Base-by-base conservation (phyloP, 2,797 vertebrate species). In the Thaleichthys pacificus region DNA sequence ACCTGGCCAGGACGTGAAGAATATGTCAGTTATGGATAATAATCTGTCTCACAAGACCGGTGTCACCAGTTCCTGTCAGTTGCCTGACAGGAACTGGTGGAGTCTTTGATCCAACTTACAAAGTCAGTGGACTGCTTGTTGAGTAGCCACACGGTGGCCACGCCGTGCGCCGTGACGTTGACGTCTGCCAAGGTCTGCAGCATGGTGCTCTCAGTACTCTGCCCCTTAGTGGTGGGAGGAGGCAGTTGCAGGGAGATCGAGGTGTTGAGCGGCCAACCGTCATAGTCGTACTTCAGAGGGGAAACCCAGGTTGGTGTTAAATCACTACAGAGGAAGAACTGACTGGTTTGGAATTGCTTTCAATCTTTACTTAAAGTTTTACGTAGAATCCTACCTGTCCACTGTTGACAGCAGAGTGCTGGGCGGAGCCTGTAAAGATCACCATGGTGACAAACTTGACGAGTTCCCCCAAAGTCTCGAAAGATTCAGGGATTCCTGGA, bases 401-500 rank as follows among this genome's bases (percentile, higher is more conserved):
- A 76, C 0, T 0, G 72, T 89, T 90, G n/a, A 90, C 85, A 5
- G 89, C 81, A 5, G 83, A 26, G 61, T 90, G 89, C 67, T 89
- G 86, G 26, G 0, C 69, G 17, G 89, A 88, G 71, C 69, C 22
- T 0, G 79, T 89, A 77, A 89, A 89, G 21, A 90, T 89, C 71
- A 85, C 85, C 89, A 90, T 89, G 70, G 89, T 88, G 68, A 88
- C 74, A 75, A 88, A 90, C 73, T 83, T 88, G 47, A 85, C 35
- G 72, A 89, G 28, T 61, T 86, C 73, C 6, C 5, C 5, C 69
- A 88, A 68, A 0, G 69, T 76, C 24, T 8, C 57, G 5, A 90
- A 82, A 14, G 0, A 66, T 38, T 77, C 61, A 2, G 90, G 87
- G 63, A 89, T 84, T 70, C 85, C 89, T 89, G 54, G 47, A 2